phyloP scores from a whole-genome alignment of 2,113 vertebrate genomes.

The Brevimyrus niger region DNA sequence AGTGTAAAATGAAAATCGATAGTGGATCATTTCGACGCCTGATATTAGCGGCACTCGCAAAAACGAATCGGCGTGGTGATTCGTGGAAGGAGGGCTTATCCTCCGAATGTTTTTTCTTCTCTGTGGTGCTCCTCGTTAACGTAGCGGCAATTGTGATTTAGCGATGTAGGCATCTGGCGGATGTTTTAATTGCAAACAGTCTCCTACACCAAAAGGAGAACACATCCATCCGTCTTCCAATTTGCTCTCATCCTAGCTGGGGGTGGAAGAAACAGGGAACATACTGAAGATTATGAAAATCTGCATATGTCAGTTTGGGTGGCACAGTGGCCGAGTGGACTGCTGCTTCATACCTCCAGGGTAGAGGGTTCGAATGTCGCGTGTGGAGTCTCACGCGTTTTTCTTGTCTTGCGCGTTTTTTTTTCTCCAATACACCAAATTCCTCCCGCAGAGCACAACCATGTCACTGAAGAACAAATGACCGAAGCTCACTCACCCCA shows the following conservation, averaged over 20 bases:
- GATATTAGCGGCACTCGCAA: conserved; percentile 29
- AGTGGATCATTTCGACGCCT: conserved; percentile 37
- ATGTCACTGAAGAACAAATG: not conserved
- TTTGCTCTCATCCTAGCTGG: not conserved
- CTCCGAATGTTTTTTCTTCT: not conserved
- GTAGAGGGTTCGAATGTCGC: not conserved
- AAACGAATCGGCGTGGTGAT: not conserved
- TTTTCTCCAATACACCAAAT: not conserved
- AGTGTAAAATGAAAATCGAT: conserved; percentile 43
- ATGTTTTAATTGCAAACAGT: not conserved
- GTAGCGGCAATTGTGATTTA: not conserved
- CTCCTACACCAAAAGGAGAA: not conserved
- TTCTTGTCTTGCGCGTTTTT: not conserved
- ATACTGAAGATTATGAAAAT: not conserved
- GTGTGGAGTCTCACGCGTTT: not conserved
- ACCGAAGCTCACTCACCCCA: not conserved
- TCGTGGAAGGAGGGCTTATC: not conserved
- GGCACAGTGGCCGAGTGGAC: not conserved
- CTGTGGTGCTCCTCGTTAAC: not conserved
- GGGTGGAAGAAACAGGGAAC: not conserved
- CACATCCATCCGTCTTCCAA: not conserved
- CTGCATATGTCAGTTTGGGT: not conserved
- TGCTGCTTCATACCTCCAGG: not conserved
- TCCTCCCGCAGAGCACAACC: not conserved
- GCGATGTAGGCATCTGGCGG: not conserved